A percentile compares a stretch with the other conserved stretches of the same genome.
phyloP scores from a whole-genome alignment of 2,113 vertebrate species.

The Lepus timidus region DNA sequence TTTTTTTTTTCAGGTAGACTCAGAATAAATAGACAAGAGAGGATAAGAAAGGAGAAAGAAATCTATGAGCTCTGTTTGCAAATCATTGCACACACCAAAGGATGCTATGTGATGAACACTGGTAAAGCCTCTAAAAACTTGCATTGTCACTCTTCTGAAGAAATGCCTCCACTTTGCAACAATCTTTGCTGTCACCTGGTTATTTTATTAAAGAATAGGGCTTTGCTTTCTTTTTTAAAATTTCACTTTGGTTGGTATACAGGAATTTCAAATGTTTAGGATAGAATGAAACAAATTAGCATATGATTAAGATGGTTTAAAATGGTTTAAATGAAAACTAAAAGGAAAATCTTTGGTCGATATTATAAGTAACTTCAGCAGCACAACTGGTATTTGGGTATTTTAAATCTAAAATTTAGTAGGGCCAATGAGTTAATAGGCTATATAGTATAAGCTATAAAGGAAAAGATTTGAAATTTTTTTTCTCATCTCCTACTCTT shows the following conservation, averaged over 20 bases:
- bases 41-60: slow-evolving; percentile 51
- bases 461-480: slow-evolving; percentile 12
- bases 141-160: slow-evolving; percentile 69
- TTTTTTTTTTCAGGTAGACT: slow-evolving; percentile 66
- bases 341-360: slow-evolving; percentile 52
- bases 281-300: slow-evolving; percentile 30
- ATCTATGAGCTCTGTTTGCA: slow-evolving; percentile 33
- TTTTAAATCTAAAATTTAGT: background rate
- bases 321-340: background rate
- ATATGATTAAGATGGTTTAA: slow-evolving; percentile 20
- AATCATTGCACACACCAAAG: slow-evolving; percentile 61
- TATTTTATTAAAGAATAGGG: slow-evolving; percentile 73
- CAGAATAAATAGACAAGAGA: slow-evolving; percentile 37
- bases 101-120: slow-evolving; percentile 42
- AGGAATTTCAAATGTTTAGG: slow-evolving; percentile 64
- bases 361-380: background rate
- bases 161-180: slow-evolving; percentile 52
- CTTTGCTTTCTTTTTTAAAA: background rate
- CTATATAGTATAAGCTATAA: background rate
- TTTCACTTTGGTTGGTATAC: slow-evolving; percentile 53
- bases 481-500: background rate
- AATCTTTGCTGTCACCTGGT: slow-evolving; percentile 68
- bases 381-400: background rate
- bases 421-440: slow-evolving; percentile 5
- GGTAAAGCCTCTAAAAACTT: slow-evolving; percentile 72